Evolutionary conservation across 2,888 invertebrate genomes (phyloP), one percentile per base, ranked within the genome.

Genomic region (Artemia sinica): DNA sequence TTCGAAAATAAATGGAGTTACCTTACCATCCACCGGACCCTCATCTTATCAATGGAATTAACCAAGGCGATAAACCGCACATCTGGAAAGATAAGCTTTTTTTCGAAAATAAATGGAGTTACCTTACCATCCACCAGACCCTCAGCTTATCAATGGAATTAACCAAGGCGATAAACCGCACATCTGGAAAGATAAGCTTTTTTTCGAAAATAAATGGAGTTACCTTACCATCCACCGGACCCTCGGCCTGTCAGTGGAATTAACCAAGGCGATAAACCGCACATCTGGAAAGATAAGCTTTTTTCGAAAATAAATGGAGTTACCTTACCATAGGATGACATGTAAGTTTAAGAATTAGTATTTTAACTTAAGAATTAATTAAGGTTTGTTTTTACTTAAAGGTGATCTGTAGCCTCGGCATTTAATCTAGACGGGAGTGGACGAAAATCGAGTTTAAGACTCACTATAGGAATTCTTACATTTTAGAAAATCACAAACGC

Each of bases 171-270:
- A 96, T 77, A 95, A 93, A 80, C 83, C 91, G 70, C 91, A 91
- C 79, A 90, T 91, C 0, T 91, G 90, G 90, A 75, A 76, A 1
- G 77, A 79, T 50, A 82, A 67, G 69, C 63, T 98, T 10, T 8
- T 67, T 49, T 9, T 58, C 18, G 11, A 12, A 66, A 2, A 14
- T 13, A n/a, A 14, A 28, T 18, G 18, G 18, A 14, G 66, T 66
- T 13, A 66, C 28, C 28, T 28, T 28, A 97, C 95, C 88, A 85
- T n/a, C 95, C 96, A 1, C 97, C 97, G 0, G 90, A 93, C 79
- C 94, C 95, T 0, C 94, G 95, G 76, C 90, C 92, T 80, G 94
- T 98, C 69, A 97, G 97, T 77, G 98, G 98, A 50, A 93, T 96
- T 70, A 97, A 96, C 81, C 92, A 94, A 80, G 92, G 92, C 49